Base-by-base conservation (phyloP, 1,140 invertebrate genomes). In the Pararge aegeria region DNA sequence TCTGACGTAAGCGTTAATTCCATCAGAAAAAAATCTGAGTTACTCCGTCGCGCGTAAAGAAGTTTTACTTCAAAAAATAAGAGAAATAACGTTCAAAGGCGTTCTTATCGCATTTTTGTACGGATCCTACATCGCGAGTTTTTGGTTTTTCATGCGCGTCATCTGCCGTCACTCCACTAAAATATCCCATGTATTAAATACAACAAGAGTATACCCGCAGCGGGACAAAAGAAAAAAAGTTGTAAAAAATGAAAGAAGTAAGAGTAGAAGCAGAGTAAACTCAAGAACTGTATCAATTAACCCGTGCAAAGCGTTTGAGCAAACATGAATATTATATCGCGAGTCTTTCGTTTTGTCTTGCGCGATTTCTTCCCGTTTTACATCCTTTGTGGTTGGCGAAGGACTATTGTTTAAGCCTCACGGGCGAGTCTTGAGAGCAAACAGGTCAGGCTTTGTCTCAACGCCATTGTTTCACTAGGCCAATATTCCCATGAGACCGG, bases 371-470 rank as follows among this genome's bases (percentile, higher is more conserved):
- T 79, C 61, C 66, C 65, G 66, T 63, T 71, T 78, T 73, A 70
- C 71, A 64, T 70, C 69, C 73, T 73, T 80, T 81, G 76, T 81
- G 68, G 73, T 68, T 62, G 62, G 63, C 70, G 66, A 70, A 76
- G 72, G 76, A 73, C 64, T 58, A 78, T 84, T 84, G 79, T 84
- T 78, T 70, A 55, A 70, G 72, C 77, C 80, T 73, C 80, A 78
- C 78, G 73, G 73, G 73, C 70, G 55, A 70, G 73, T 80, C 73
- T 82, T 76, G 71, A 74, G 71, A 68, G 77, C 75, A 80, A 78
- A 78, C 77, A 78, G 73, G 76, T 77, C 75, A 75, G 61, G 69
- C 72, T 75, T 83, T 83, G 77, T 80, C 77, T 77, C 61, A 70
- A 66, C 55, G 61, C 66, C 65, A 77, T 80, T 84, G 81, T 84